These are phyloP conservation scores for Aporrectodea caliginosa DNA, from an alignment of 1,140 invertebrate genomes.

Conservation along the genomic window DNA sequence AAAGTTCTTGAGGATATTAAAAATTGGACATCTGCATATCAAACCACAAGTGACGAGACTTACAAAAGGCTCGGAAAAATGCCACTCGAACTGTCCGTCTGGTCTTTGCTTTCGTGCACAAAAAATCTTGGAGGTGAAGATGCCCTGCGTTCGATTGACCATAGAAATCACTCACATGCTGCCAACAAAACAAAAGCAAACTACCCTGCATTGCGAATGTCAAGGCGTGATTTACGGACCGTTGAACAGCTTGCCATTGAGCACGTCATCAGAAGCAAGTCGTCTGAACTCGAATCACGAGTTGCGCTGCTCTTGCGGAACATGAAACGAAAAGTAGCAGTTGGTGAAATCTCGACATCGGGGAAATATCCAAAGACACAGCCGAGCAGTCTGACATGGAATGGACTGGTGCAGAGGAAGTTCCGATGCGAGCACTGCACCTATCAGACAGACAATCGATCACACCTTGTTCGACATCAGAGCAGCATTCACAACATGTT, in stretches of 20 bases:
- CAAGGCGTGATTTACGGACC: neutral
- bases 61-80: too few species aligned
- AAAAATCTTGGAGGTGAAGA: neutral
- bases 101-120: neutral
- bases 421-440: conserved; percentile 11
- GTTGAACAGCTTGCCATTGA: neutral
- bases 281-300: neutral
- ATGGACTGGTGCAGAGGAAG: neutral
- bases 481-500: conserved; percentile 10
- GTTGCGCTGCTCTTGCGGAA: neutral
- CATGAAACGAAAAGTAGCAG: neutral
- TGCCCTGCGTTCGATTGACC: neutral
- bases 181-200: neutral
- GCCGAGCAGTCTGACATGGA: neutral
- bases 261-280: neutral
- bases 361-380: neutral
- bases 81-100: neutral
- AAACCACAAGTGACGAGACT: too few species aligned
- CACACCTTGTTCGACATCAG: conserved; percentile 17
- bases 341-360: neutral
- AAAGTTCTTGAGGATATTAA: too few species aligned
- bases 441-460: conserved; percentile 25
- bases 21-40: too few species aligned
- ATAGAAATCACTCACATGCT: neutral
- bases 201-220: neutral